Base-by-base conservation (phyloP, 2,797 vertebrate genomes). In the Alfaro cultratus region DNA sequence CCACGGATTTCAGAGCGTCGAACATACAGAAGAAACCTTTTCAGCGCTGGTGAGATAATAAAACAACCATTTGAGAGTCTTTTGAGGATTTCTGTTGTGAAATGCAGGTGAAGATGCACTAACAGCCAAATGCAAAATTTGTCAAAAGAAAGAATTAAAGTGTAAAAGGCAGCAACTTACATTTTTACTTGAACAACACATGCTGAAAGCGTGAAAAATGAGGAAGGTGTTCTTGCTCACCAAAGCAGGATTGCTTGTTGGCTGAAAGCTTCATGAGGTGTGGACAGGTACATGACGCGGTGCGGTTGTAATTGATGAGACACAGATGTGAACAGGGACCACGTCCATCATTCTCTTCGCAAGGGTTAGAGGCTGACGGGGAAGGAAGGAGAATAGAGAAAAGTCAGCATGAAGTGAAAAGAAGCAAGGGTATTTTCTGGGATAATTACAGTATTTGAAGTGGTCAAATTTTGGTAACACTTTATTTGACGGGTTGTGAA, bases 321-420 rank as follows among this genome's bases (percentile, higher is more conserved):
- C 99, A 99, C 95, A 99, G 96, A 94, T 99, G 98, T 26, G 98
- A 99, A 88, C 99, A 99, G 2, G 97, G 97, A 26, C 98, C 98
- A 88, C 93, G 96, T 90, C 98, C 98, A 11, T 95, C 94, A 80
- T 98, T 98, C 77, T 93, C 96, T 80, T 96, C 96, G 31, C 99
- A 99, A 0, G 98, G 99, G 94, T 99, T 99, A 43, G 97, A 93
- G 82, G 96, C 98, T 99, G 91, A 85, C 21, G 51, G 76, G 49
- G 74, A 64, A 80, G 45, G 18, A 80, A 31, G 21, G 21, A 49
- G 64, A 15, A 72, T 5, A 55, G 34, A 76, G 18, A 51, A 77
- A 39, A 68, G 51, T 51, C 31, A 26, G 77, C 23, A 70, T 13
- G 21, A 68, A 80, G 53, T 62, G 73, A 73, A 43, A 26, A 45